Percentiles rank a stretch among this genome's conserved stretches.
Evolutionary conservation across 2,888 invertebrate genomes (phyloP).

Genomic region (Caenorhabditis virilis): DNA sequence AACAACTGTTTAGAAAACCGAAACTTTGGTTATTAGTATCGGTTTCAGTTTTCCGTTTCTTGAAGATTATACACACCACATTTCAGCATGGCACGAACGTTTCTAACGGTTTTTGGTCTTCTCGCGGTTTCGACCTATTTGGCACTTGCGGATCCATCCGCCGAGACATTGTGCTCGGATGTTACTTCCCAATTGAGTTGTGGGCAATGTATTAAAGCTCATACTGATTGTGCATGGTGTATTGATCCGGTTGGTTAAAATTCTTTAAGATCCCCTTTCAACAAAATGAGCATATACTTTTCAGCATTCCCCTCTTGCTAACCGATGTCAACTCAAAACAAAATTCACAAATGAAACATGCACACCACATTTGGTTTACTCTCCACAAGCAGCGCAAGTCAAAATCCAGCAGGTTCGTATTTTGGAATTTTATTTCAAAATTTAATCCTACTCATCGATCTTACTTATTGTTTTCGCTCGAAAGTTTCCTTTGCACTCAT

Average conservation of each 20-base stretch:
- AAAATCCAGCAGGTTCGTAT: conserved; percentile 44
- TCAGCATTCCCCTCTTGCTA: conserved; percentile 42
- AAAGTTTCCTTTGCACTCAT: neutral
- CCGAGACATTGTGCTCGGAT: conserved; percentile 16
- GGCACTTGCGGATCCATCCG: neutral
- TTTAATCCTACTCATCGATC: neutral
- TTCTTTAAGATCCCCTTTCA: neutral
- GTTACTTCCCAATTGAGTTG: conserved; percentile 48
- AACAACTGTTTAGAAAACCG: neutral
- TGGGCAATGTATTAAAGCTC: conserved; percentile 58
- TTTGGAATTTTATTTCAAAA: too few relatives aligned
- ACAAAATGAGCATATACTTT: conserved; percentile 3
- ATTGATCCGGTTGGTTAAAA: conserved; percentile 52
- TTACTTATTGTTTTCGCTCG: neutral
- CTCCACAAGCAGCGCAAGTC: conserved; percentile 54
- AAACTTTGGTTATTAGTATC: neutral
- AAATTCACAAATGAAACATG: conserved; percentile 50
- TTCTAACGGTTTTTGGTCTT: neutral
- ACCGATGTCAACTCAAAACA: conserved; percentile 54
- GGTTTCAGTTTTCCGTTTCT: too few relatives aligned
- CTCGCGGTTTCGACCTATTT: neutral
- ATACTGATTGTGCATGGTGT: conserved; percentile 64
- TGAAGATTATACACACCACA: too few relatives aligned
- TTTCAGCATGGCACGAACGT: too few relatives aligned
- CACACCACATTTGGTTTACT: conserved; percentile 53